Evolutionary conservation across 2,113 vertebrate genomes (phyloP).

Genomic region (Eclectus roratus): DNA sequence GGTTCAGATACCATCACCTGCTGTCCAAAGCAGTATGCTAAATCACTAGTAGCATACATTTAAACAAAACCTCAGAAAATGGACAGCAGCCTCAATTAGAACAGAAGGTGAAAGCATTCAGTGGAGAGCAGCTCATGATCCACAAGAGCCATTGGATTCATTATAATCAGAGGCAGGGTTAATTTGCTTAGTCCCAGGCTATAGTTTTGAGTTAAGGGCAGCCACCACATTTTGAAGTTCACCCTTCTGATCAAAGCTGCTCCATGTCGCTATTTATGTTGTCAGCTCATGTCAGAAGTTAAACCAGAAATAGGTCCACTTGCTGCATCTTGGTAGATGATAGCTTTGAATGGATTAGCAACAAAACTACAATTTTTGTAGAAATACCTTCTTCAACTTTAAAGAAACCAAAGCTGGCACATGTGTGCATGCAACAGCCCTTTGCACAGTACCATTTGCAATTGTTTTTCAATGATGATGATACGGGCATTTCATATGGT

Average conservation of each 20-base stretch:
- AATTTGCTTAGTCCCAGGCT: neutral
- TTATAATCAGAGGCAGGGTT: neutral
- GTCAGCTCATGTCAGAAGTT: neutral
- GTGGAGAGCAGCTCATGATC: neutral
- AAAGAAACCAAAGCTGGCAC: neutral
- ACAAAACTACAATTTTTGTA: neutral
- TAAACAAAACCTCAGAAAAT: neutral
- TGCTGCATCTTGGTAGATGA: neutral
- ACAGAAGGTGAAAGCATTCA: neutral
- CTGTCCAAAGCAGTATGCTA: neutral
- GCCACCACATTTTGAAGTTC: neutral
- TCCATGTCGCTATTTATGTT: rapidly evolving
- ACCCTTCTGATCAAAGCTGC: neutral
- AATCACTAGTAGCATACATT: neutral
- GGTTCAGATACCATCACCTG: constrained; percentile 47
- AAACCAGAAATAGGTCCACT: neutral
- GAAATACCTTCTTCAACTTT: neutral
- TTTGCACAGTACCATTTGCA: neutral
- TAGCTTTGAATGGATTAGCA: neutral
- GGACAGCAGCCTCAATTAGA: neutral
- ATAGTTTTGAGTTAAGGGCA: neutral
- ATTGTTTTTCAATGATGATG: neutral
- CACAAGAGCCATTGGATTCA: neutral
- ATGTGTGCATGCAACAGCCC: rapidly evolving
- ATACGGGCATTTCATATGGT: neutral